These are phyloP conservation scores for Drosophila affinis DNA, from an alignment of 2,888 invertebrate species.

Conservation along the genomic window DNA sequence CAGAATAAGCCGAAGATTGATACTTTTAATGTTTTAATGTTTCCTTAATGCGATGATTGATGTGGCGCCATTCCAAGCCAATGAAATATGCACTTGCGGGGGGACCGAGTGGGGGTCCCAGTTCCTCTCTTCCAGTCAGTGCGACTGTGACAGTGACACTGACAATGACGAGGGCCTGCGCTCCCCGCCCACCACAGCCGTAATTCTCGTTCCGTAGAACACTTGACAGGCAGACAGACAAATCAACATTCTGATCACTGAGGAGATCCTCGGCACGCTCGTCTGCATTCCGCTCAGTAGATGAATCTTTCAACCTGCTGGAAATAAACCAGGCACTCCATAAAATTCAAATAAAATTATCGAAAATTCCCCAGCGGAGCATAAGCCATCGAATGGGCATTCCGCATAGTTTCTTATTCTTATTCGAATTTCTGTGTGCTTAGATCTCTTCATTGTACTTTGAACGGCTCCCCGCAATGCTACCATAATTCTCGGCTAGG, in stretches of 20 bases:
- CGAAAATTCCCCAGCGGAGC: slow-evolving; percentile 18
- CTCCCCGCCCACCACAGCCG: slow-evolving; percentile 16
- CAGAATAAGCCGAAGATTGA: slow-evolving; percentile 27
- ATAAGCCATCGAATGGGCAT: slow-evolving; percentile 41
- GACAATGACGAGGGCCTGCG: slow-evolving; percentile 41
- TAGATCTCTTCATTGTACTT: slow-evolving; percentile 49
- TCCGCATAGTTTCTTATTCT: slow-evolving; percentile 35
- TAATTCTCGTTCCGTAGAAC: background rate
- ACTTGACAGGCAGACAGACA: slow-evolving; percentile 17
- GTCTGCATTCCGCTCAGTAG: slow-evolving; percentile 2
- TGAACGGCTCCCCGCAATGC: slow-evolving; percentile 48
- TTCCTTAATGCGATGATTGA: slow-evolving; percentile 71
- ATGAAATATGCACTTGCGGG: slow-evolving; percentile 41
- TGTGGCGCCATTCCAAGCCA: slow-evolving; percentile 67
- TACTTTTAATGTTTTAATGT: slow-evolving; percentile 22
- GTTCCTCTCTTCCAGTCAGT: slow-evolving; percentile 44
- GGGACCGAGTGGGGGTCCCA: background rate
- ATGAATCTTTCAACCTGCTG: slow-evolving; percentile 2
- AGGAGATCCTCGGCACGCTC: slow-evolving; percentile 6
- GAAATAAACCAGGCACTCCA: slow-evolving; percentile 56
- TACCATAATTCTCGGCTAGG: slow-evolving; percentile 13
- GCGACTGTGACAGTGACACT: slow-evolving; percentile 29
- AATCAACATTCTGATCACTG: slow-evolving; percentile 1
- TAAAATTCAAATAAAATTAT: slow-evolving; percentile 49
- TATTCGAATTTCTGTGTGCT: slow-evolving; percentile 29